These are phyloP conservation scores for Bathynomus jamesi DNA, from an alignment of 1,140 invertebrate species.

Conservation along the genomic window DNA sequence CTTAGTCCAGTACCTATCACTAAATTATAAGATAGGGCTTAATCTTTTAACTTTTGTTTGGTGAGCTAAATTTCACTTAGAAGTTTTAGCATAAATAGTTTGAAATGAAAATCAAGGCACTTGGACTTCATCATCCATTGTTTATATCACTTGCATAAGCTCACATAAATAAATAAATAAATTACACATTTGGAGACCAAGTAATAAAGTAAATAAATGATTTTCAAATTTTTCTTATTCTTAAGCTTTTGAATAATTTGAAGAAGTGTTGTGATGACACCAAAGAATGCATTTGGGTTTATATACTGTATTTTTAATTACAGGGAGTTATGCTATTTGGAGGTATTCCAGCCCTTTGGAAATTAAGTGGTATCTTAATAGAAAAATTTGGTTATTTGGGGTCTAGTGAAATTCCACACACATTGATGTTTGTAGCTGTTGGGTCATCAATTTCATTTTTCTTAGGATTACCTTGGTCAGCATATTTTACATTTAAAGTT, in stretches of 20 bases:
- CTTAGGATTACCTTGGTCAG: constrained; percentile 69
- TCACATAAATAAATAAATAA: not conserved
- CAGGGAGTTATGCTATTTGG: constrained; percentile 43
- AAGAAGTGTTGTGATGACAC: constrained; percentile 34
- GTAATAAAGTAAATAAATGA: not conserved
- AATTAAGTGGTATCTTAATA: constrained; percentile 52
- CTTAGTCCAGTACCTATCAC: no score
- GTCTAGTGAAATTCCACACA: constrained; percentile 61
- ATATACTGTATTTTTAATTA: constrained; percentile 36
- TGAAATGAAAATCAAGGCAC: constrained; percentile 1
- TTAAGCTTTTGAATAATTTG: not conserved
- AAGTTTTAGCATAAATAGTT: no score
- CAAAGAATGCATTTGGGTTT: constrained; percentile 44
- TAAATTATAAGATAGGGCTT: no score
- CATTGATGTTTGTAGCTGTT: constrained; percentile 67
- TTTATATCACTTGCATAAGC: constrained; percentile 14
- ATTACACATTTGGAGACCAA: no score
- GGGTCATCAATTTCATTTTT: constrained; percentile 61
- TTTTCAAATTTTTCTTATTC: not conserved
- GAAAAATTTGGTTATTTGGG: constrained; percentile 48
- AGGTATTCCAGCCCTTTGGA: constrained; percentile 54
- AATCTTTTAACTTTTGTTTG: no score
- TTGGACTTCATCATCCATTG: not conserved
- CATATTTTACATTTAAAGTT: constrained; percentile 89
- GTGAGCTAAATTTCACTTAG: no score